Evolutionary conservation across 2,888 invertebrate genomes (phyloP), one percentile per base, ranked within the genome.

Genomic region (Phlogophora meticulosa): DNA sequence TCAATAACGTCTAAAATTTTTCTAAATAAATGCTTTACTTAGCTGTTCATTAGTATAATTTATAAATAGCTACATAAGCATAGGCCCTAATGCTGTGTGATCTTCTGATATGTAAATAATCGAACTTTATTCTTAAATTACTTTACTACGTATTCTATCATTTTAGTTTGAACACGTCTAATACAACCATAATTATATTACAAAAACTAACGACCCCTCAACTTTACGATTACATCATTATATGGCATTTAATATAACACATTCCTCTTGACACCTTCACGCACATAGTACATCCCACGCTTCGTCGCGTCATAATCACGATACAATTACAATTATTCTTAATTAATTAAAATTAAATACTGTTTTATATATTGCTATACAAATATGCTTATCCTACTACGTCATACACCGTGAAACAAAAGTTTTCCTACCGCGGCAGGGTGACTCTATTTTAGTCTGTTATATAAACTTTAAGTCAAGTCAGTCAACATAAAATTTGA

Each of bases 161-260:
- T 51, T 59, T 62, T 61, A 60, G 59, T 80, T 78, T 82, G 82
- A 82, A 82, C 80, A 82, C 82, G 72, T 76, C 66, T 72, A 63
- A 70, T 80, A 82, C 82, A 82, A 82, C 82, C 82, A 80, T 80
- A 60, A 76, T 78, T 69, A 78, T 75, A 59, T 70, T 78, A 73
- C 32, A 70, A 76, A 79, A 70, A 57, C 70, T 70, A 66, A 70
- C 49, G 24, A 71, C 45, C 56, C 42, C 67, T n/a, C 66, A 59
- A 79, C 64, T 62, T 78, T 70, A 75, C 66, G 51, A 75, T 69
- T 51, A 68, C 22, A 58, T 67, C 34, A 57, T 62, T 78, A 76
- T 80, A 82, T 82, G 82, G 82, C 82, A 82, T 80, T 76, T 59
- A 79, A 57, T 66, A 59, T 55, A 65, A 58, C 70, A 72, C 63